phyloP scores from a whole-genome alignment of 2,113 vertebrate genomes.

The Antechinus stuartii region DNA sequence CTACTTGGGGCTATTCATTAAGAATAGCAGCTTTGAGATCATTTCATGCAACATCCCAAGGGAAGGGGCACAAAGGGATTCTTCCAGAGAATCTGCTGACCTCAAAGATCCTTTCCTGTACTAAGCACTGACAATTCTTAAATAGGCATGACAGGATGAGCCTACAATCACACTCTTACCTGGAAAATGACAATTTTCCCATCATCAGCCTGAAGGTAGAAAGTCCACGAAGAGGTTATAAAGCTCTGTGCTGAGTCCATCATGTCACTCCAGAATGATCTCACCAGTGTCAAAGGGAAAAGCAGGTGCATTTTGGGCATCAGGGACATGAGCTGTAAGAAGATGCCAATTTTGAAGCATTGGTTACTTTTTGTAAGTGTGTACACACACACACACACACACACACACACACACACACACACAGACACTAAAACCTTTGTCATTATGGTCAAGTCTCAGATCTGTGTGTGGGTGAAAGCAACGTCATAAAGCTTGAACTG shows the following conservation, averaged over 20 bases:
- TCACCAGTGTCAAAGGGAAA: slow-evolving; percentile 93
- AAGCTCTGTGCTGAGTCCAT: slow-evolving; percentile 97
- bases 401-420: too few relatives aligned
- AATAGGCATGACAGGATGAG: not conserved
- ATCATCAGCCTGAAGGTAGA: slow-evolving; percentile 98
- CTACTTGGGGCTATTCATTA: not conserved
- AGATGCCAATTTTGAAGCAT: slow-evolving; percentile 44
- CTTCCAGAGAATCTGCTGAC: not conserved
- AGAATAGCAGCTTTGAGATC: not conserved
- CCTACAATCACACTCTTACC: slow-evolving; percentile 82
- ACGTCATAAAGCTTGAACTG: slow-evolving; percentile 27
- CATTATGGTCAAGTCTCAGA: slow-evolving; percentile 26
- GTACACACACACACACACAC: too few relatives aligned
- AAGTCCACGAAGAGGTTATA: slow-evolving; percentile 96
- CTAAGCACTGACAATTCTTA: not conserved
- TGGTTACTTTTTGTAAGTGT: slow-evolving; percentile 10
- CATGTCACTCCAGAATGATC: slow-evolving; percentile 95
- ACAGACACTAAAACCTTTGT: slow-evolving; percentile 10
- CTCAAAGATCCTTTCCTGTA: not conserved
- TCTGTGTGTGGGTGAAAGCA: slow-evolving; percentile 33
- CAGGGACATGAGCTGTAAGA: slow-evolving; percentile 92
- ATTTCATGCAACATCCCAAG: not conserved
- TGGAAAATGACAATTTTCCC: slow-evolving; percentile 97
- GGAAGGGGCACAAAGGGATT: not conserved
- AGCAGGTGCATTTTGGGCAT: slow-evolving; percentile 96